Evolutionary conservation across 2,113 vertebrate species (phyloP), one percentile per base, ranked within the genome.

Genomic region (Hippocampus mohnikei): DNA sequence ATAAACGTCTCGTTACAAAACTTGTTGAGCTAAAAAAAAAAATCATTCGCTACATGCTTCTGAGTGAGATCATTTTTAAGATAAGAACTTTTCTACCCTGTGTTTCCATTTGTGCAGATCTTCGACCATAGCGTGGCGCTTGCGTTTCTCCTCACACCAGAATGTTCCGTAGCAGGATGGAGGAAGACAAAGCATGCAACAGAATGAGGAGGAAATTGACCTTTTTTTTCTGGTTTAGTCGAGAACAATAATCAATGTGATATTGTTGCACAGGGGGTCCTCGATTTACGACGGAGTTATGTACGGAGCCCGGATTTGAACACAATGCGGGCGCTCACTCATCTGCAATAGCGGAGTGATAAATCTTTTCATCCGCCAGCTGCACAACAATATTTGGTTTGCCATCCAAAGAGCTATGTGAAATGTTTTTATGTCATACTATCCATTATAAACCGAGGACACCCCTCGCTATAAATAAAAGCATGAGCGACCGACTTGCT

Each of bases 21-120:
- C 27, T 60, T 29, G 27, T 27, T 20, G 27, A 25, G 25, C 27
- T 59, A 18, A 8, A 8, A 60, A 16, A 20, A 60, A 29, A 20
- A 33, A 33, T 3, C 2, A 3, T 60, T 37, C 15, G 58, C 25
- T 18, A 60, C 58, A 60, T 60, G 27, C 27, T 60, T 60, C 15
- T 8, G 16, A 33, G 16, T 60, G 1, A 33, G 15, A 8, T 60
- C 2, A 33, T 60, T 33, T 8, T 29, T 9, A 60, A 15, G 23
- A 60, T 33, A 20, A 60, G 15, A 33, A 33, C 13, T 13, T 16
- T 12, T 60, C 40, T 42, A 64, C 62, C 62, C 62, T 64, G 62
- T 64, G 62, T 12, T 64, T 64, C 62, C 62, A 44, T 64, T 64
- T 64, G 62, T 64, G 62, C 62, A 15, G n/a, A 64, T 13, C 33